Evolutionary conservation across 2,888 invertebrate genomes (phyloP), one percentile per base, ranked within the genome.

Genomic region (Timandra comae): DNA sequence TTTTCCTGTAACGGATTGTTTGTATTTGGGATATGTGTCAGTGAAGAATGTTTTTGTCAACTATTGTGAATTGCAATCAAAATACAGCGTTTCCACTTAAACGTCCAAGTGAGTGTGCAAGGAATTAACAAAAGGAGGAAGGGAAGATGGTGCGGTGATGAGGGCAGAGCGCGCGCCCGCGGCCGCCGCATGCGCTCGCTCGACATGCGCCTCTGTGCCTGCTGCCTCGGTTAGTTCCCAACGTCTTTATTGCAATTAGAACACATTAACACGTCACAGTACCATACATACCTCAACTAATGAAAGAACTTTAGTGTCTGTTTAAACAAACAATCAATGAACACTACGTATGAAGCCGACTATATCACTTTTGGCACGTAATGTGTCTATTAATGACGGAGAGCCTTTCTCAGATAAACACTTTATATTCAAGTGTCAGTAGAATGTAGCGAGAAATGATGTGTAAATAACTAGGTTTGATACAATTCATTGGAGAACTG

Each of bases 161-260:
- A 56, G 47, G n/a, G n/a, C n/a, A n/a, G n/a, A n/a, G n/a, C 63
- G 68, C 66, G 74, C 62, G 63, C 67, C 46, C 59, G 56, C 46
- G 68, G 66, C 61, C 60, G 55, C 49, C 71, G 66, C 63, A 64
- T 62, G 70, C 73, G 73, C 64, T 47, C 72, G 54, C 66, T 62
- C 59, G 63, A 74, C 66, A 85, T 85, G 85, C 85, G 84, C 63
- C 75, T 84, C 55, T 85, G 85, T 69, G 75, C 79, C 64, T 84
- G 85, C 66, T 85, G 85, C 65, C 68, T 81, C 48, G 84, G 84
- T 84, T 69, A 70, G 80, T 79, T 33, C 7, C 16, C 16, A 5
- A 16, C 16, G 3, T 16, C 16, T 16, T n/a, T n/a, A n/a, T n/a
- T n/a, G n/a, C n/a, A n/a, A n/a, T n/a, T n/a, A n/a, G n/a, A n/a